Evolutionary conservation across 1,140 invertebrate genomes (phyloP).

Genomic region (Chrysoperla carnea): DNA sequence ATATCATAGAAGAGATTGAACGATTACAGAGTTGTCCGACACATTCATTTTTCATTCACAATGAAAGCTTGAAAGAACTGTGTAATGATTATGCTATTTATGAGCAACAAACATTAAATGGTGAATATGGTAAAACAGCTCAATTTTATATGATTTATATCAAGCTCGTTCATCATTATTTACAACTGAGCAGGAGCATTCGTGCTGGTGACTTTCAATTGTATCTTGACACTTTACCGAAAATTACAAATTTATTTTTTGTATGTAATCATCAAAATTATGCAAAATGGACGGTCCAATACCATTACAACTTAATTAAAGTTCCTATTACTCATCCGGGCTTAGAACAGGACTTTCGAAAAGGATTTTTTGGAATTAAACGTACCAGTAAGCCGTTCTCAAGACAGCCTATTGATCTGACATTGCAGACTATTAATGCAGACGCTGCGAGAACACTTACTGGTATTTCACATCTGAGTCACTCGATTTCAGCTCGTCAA

Average conservation of each 20-base stretch:
- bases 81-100: conserved; percentile 6
- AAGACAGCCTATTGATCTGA: not conserved
- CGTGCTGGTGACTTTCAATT: not conserved
- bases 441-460: conserved; percentile 2
- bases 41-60: conserved; percentile 8
- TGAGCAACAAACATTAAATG: conserved; percentile 1
- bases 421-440: conserved; percentile 5
- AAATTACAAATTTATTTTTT: not conserved
- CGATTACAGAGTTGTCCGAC: conserved; percentile 6
- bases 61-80: conserved; percentile 9
- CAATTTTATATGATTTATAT: conserved; percentile 4
- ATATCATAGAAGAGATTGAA: conserved; percentile 6
- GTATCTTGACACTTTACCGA: too few species aligned
- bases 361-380: not conserved
- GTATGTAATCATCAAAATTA: not conserved
- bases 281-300: too few species aligned
- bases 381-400: not conserved
- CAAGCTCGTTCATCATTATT: conserved; percentile 3
- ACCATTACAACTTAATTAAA: too few species aligned
- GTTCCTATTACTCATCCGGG: too few species aligned
- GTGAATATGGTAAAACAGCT: conserved; percentile 4
- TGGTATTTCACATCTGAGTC: conserved; percentile 9
- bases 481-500: conserved; percentile 1
- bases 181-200: not conserved
- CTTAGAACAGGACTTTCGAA: too few species aligned